phyloP scores from a whole-genome alignment of 2,888 invertebrate genomes.

The Leucophora obtusa region DNA sequence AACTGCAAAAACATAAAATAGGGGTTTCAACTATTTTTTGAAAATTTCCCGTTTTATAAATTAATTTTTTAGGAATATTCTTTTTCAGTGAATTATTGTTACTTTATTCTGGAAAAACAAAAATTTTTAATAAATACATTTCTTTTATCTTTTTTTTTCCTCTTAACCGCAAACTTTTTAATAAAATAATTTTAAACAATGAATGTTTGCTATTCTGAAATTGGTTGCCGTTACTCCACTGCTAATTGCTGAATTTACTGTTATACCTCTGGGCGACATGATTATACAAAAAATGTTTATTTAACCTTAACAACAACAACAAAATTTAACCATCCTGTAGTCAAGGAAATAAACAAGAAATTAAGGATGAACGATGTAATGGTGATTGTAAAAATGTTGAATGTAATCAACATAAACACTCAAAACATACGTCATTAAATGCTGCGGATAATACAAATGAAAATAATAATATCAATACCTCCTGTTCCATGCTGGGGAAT shows the following conservation, averaged over 20 bases:
- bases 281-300: constrained; percentile 13
- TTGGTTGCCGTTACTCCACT: constrained; percentile 75
- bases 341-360: constrained; percentile 44
- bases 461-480: constrained; percentile 68
- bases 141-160: constrained; percentile 47
- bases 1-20: too few species aligned
- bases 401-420: constrained; percentile 67
- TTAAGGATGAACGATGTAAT: constrained; percentile 65
- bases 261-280: constrained; percentile 21
- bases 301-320: background rate
- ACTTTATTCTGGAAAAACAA: constrained; percentile 12
- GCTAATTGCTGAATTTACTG: constrained; percentile 70
- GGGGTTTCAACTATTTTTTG: background rate
- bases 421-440: constrained; percentile 66
- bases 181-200: constrained; percentile 23
- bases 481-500: constrained; percentile 59
- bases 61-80: background rate
- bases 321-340: background rate
- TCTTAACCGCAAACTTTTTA: constrained; percentile 45
- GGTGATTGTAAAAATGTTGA: constrained; percentile 72
- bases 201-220: constrained; percentile 59
- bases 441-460: constrained; percentile 65
- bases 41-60: background rate
- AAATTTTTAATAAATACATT: constrained; percentile 46
- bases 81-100: background rate